Evolutionary conservation across 2,113 vertebrate species (phyloP).

Genomic region (Pica pica): DNA sequence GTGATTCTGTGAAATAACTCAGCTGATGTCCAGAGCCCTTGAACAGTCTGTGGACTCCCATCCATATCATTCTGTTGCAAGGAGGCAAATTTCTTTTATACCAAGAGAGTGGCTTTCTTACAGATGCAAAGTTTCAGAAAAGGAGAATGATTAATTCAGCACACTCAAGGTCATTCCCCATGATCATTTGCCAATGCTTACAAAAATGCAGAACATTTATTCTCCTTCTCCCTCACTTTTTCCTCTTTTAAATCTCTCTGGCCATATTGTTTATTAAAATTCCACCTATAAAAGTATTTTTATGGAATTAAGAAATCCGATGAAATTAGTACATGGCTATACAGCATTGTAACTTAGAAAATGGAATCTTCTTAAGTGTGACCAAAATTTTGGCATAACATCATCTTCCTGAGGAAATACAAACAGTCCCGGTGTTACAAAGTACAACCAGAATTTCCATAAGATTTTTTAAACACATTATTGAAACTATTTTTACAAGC

Average conservation of each 20-base stretch:
- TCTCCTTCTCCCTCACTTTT: neutral
- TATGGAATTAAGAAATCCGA: neutral
- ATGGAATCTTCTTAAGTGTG: neutral
- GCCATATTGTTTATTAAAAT: neutral
- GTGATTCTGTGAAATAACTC: conserved; percentile 81
- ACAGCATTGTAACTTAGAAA: neutral
- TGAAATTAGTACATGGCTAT: neutral
- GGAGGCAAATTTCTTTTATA: conserved; percentile 60
- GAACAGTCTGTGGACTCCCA: conserved; percentile 69
- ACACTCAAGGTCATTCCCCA: neutral
- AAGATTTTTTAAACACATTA: neutral
- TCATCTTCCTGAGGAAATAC: neutral
- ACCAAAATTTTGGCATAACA: neutral
- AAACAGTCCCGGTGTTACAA: neutral
- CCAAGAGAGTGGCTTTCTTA: neutral
- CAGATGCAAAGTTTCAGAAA: neutral
- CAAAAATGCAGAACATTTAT: neutral
- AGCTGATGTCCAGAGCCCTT: conserved; percentile 72
- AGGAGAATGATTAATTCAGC: neutral
- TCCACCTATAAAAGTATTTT: neutral
- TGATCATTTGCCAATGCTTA: neutral
- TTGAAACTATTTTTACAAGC: neutral
- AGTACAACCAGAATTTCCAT: neutral
- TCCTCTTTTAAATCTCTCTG: neutral
- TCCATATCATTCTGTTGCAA: conserved; percentile 72